Percentiles rank a stretch among this genome's conserved stretches.
Conservation (phyloP, 2,888 invertebrate genomes). For the Calliopum simillimum region DNA sequence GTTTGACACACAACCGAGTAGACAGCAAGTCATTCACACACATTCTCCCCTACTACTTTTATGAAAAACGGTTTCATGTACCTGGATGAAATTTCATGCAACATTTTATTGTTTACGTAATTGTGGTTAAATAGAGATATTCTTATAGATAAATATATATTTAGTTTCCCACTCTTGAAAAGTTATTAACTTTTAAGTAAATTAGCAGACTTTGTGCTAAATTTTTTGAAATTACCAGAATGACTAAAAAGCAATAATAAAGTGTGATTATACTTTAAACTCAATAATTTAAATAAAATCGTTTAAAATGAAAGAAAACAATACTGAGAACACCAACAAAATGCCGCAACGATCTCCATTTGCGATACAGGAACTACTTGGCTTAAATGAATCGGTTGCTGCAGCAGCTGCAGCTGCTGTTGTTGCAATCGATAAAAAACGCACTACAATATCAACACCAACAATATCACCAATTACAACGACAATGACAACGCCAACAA, state of each 20-base stretch:
- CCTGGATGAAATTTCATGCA: too few species aligned
- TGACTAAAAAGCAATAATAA: background rate
- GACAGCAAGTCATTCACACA: too few species aligned
- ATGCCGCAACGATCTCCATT: conserved; percentile 68
- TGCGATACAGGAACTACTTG: conserved; percentile 67
- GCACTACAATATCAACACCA: conserved; percentile 5
- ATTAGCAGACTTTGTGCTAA: too few species aligned
- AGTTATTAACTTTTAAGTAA: too few species aligned
- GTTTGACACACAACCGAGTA: too few species aligned
- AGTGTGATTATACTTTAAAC: conserved; percentile 6
- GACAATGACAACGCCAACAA: conserved; percentile 21
- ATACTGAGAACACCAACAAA: conserved; percentile 39
- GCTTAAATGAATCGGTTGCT: conserved; percentile 51
- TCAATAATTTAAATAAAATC: conserved; percentile 22
- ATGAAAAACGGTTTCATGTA: too few species aligned
- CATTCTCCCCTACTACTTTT: too few species aligned
- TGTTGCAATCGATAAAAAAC: conserved; percentile 46
- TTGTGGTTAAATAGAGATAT: too few species aligned
- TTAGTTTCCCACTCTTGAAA: too few species aligned
- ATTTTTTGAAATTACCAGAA: too few species aligned
- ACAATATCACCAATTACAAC: background rate
- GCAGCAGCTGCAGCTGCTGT: conserved; percentile 55
- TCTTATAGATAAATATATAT: too few species aligned
- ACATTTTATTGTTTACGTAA: too few species aligned
- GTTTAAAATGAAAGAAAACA: conserved; percentile 28